A percentile compares a stretch with the other conserved stretches of the same genome.
Conservation (phyloP, 37 sponge, comb jelly and placozoan genomes). For the Agelas oroides region DNA sequence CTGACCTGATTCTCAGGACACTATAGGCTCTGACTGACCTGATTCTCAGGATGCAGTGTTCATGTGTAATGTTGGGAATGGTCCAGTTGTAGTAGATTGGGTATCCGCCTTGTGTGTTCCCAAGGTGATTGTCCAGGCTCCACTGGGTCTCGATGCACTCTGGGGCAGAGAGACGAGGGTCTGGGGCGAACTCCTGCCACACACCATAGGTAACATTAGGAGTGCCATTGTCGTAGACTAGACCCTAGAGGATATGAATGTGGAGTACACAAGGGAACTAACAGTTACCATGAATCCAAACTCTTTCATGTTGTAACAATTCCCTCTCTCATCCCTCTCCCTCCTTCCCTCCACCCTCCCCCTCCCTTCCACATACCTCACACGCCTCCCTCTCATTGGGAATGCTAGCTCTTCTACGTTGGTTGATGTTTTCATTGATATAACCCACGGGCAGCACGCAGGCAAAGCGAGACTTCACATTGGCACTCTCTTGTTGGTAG, state of each 20-base stretch:
- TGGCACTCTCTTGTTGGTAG: constrained; percentile 84
- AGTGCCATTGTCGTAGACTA: constrained; percentile 3
- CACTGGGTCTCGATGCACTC: constrained; percentile 88
- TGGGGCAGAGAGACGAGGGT: constrained; percentile 71
- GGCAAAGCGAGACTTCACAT: constrained; percentile 87
- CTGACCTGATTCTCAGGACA: no score
- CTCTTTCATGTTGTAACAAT: no score
- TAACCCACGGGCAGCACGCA: constrained; percentile 75
- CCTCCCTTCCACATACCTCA: constrained; percentile 44
- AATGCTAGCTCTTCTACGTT: constrained; percentile 41
- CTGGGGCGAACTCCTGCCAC: constrained; percentile 71
- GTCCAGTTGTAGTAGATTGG: constrained; percentile 98
- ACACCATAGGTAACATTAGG: constrained; percentile 37
- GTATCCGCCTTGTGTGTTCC: constrained; percentile 88
- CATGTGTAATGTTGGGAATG: constrained; percentile 84
- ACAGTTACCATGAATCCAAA: neutral
- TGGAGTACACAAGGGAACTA: neutral
- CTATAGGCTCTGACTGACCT: no score
- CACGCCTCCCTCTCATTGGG: constrained; percentile 89
- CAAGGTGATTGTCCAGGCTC: constrained; percentile 98
- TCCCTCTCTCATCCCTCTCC: no score
- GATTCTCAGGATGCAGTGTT: constrained; percentile 91
- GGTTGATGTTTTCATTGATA: constrained; percentile 42
- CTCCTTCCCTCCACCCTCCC: no score
- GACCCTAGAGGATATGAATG: neutral